Percentiles rank a stretch among this genome's conserved stretches.
Evolutionary conservation across 2,888 invertebrate species (phyloP).

Genomic region (Drosophila subsilvestris): DNA sequence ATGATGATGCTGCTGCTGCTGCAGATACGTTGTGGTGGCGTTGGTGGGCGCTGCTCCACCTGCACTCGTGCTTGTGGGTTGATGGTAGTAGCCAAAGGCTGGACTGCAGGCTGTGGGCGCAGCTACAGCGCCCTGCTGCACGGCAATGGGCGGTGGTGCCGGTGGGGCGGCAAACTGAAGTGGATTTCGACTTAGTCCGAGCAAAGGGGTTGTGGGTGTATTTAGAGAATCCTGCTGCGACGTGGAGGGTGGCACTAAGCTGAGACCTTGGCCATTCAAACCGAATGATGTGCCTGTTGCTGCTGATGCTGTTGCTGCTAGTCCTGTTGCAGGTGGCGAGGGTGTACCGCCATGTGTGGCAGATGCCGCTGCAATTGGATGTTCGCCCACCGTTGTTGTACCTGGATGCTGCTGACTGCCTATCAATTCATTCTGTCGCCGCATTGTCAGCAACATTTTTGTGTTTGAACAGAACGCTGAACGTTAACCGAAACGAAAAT

Average conservation of each 20-base stretch:
- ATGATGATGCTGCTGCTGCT: slow-evolving; percentile 1
- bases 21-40: neutral
- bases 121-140: slow-evolving; percentile 26
- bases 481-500: slow-evolving; percentile 34
- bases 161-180: slow-evolving; percentile 63
- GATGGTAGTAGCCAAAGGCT: slow-evolving; percentile 55
- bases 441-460: slow-evolving; percentile 88
- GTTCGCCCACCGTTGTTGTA: slow-evolving; percentile 41
- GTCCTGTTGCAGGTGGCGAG: slow-evolving; percentile 2
- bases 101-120: slow-evolving; percentile 27
- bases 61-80: slow-evolving; percentile 3
- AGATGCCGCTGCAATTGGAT: slow-evolving; percentile 11
- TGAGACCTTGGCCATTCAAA: slow-evolving; percentile 31
- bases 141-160: slow-evolving; percentile 54
- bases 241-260: slow-evolving; percentile 20
- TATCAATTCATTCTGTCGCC: slow-evolving; percentile 89
- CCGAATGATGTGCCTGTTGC: slow-evolving; percentile 1
- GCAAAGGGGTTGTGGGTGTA: slow-evolving; percentile 81
- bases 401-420: slow-evolving; percentile 71
- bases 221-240: slow-evolving; percentile 72
- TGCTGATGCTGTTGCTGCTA: slow-evolving; percentile 16
- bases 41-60: neutral
- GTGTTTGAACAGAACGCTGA: slow-evolving; percentile 46
- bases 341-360: slow-evolving; percentile 1
- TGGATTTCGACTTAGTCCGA: slow-evolving; percentile 65